Evolutionary conservation across 2,113 vertebrate genomes (phyloP), one percentile per base, ranked within the genome.

Genomic region (Loxodonta africana): DNA sequence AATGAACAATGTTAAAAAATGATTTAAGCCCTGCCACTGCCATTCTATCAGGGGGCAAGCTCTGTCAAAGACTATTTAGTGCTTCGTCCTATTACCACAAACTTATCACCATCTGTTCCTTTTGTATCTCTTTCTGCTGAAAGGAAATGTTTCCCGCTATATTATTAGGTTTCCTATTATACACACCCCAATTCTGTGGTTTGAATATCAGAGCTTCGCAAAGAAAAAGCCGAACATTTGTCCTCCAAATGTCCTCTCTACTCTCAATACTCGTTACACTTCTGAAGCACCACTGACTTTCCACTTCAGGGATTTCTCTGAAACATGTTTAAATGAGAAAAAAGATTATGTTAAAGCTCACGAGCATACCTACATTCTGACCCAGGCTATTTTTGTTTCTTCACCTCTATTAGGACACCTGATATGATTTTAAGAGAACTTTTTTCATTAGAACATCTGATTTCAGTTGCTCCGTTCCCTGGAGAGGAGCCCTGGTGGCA

Each of bases 21-120:
- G 88, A 98, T 96, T 95, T 95, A 92, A 96, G 88, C 60, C 82
- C 60, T 9, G 11, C 82, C 7, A 11, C 78, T 97, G 90, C 74
- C 63, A 62, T 96, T 95, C 60, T 94, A 63, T 95, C 97, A 94
- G 69, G 63, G 94, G 94, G 96, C 92, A 95, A 93, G 48, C 90
- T 97, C 87, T 94, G 94, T 97, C 94, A 94, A 97, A 90, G 95
- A 95, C 65, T 95, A 88, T 97, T 97, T 95, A 97, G 95, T 96
- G 96, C 85, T 95, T 94, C 0, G 5, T 62, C 84, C 87, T 92
- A 81, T 94, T 95, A 88, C 88, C 33, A 85, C 91, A 94, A 94
- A 97, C 92, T 96, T 97, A 96, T 84, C 95, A 76, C 97, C 96
- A 97, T 98, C 96, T 98, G 96, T 95, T 97, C 90, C 83, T 73